Base-by-base conservation (phyloP, 2,888 invertebrate species). In the Apoderus coryli region DNA sequence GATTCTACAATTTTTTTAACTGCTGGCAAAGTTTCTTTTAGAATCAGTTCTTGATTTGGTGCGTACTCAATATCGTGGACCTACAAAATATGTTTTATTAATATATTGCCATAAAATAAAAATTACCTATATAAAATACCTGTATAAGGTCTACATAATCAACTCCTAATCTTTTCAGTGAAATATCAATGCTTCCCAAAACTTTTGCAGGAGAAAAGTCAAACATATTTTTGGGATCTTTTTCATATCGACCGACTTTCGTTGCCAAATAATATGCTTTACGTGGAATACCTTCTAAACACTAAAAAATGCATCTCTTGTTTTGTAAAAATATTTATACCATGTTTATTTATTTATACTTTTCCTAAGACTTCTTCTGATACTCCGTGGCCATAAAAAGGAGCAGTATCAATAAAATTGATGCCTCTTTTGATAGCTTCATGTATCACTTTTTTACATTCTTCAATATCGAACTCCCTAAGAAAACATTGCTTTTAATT, bases 1-100 rank as follows among this genome's bases (percentile, higher is more conserved):
- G 74, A 68, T 14, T 69, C 64, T 2, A 81, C 76, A 5, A 81
- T 67, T 44, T 70, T 71, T 42, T 79, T 74, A 7, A 93, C 55
- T 2, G 77, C 71, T 3, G 92, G 92, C 22, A 95, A 54, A 0
- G 90, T 89, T 59, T 93, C 89, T 29, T 80, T 76, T 1, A 90
- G 44, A 3, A 95, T 64, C 6, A 79, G 59, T 23, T 84, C 74
- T 11, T 75, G 54, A 37, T 69, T 73, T 4, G 77, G 71, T 1
- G 85, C 81, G 53, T 89, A 93, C 47, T 92, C 90, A 31, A 84
- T 62, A 49, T 95, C 93, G 49, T 93, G 93, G n/a, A 92, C 70
- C 88, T 92, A 50, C 19, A 37, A 31, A 30, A 14, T 10, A 10
- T n/a, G n/a, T 14, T 26, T 31, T 27, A 28, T 15, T 16, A 25